phyloP scores from a whole-genome alignment of 1,140 invertebrate species.

The Drosophila fuyamai region DNA sequence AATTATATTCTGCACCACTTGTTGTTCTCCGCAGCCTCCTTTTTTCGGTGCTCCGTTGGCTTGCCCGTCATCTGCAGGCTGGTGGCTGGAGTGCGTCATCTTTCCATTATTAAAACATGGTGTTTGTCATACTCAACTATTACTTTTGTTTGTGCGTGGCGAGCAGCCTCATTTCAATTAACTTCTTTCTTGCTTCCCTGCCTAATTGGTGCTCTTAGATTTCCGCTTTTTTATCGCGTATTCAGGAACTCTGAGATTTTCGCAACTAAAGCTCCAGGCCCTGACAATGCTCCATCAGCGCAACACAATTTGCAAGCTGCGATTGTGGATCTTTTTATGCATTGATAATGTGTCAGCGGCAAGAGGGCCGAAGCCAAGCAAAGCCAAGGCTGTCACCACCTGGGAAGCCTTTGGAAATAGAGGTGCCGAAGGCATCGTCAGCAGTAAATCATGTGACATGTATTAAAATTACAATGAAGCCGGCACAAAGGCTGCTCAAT shows the following conservation, averaged over 20 bases:
- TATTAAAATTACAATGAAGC: conserved; percentile 53
- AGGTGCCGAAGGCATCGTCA: conserved; percentile 25
- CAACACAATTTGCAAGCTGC: conserved; percentile 7
- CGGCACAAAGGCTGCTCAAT: conserved; percentile 22
- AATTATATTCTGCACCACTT: conserved; percentile 62
- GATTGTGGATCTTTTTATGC: conserved; percentile 8
- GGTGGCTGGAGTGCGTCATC: conserved; percentile 31
- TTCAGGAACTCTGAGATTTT: neutral
- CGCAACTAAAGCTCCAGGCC: neutral
- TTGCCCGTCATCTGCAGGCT: conserved; percentile 8
- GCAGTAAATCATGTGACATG: conserved; percentile 57
- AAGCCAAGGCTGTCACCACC: conserved; percentile 27
- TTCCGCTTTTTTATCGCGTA: conserved; percentile 11
- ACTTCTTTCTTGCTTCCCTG: no score
- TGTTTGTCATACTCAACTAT: no score
- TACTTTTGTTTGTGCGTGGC: no score
- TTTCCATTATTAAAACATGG: conserved; percentile 1
- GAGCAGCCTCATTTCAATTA: no score
- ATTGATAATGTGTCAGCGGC: conserved; percentile 27
- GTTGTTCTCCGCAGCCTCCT: neutral
- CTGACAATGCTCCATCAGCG: conserved; percentile 18
- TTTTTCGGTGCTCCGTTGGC: neutral
- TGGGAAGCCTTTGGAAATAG: neutral
- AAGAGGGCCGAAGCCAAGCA: conserved; percentile 5
- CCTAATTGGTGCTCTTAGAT: conserved; percentile 58